A percentile compares a stretch with the other conserved stretches of the same genome.
Evolutionary conservation across 2,888 invertebrate species (phyloP).

Genomic region (Hofmannophila pseudospretella): DNA sequence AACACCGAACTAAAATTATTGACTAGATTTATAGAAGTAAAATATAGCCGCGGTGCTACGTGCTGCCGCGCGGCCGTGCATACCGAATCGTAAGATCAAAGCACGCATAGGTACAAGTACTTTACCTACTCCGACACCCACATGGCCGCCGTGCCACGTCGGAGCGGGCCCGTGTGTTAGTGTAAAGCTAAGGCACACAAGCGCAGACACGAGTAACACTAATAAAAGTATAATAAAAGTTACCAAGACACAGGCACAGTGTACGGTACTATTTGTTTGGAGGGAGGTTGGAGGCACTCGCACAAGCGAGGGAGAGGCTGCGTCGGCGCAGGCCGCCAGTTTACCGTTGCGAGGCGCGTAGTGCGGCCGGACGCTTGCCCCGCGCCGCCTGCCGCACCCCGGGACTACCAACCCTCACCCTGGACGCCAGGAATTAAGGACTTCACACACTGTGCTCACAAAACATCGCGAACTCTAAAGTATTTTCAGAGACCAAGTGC

Average conservation of each 20-base stretch:
- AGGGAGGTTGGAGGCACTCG: slow-evolving; percentile 75
- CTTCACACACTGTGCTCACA: slow-evolving; percentile 41
- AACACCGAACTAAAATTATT: slow-evolving; percentile 71
- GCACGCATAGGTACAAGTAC: slow-evolving; percentile 60
- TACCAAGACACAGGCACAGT: slow-evolving; percentile 69
- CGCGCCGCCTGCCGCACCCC: slow-evolving; percentile 50
- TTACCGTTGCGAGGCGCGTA: slow-evolving; percentile 78
- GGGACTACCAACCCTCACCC: slow-evolving; percentile 22
- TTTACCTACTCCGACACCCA: slow-evolving; percentile 70
- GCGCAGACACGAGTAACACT: slow-evolving; percentile 45
- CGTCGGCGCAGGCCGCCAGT: slow-evolving; percentile 66
- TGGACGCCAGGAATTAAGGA: slow-evolving; percentile 38
- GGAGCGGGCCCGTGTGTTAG: slow-evolving; percentile 33
- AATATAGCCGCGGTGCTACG: slow-evolving; percentile 67
- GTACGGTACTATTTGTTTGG: slow-evolving; percentile 77
- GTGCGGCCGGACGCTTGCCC: slow-evolving; percentile 65
- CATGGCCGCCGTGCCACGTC: slow-evolving; percentile 32
- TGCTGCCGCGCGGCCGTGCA: slow-evolving; percentile 71
- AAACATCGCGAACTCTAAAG: slow-evolving; percentile 40
- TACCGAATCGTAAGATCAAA: slow-evolving; percentile 78
- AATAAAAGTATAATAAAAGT: slow-evolving; percentile 71
- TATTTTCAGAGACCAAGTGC: slow-evolving; percentile 62
- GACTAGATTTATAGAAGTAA: slow-evolving; percentile 70
- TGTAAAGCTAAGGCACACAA: slow-evolving; percentile 43
- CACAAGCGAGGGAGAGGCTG: slow-evolving; percentile 72